Evolutionary conservation across 1,140 invertebrate genomes (phyloP), one percentile per base, ranked within the genome.

Genomic region (Harlomillsia oculata): DNA sequence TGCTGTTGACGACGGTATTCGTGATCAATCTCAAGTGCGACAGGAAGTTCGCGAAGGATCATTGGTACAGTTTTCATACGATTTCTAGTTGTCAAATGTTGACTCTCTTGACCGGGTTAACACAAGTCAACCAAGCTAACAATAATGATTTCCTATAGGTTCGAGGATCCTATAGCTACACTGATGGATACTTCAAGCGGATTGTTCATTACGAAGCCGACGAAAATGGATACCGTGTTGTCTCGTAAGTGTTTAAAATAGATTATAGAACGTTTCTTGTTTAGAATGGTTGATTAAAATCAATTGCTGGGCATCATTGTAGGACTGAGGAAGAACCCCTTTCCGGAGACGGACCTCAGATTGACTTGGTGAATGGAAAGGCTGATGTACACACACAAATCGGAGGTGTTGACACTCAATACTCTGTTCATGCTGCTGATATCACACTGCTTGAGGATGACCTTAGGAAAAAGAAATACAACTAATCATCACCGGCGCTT

Each of bases 181-280:
- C 70, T 50, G 78, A 80, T 68, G 78, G 78, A 3, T 78, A 67
- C 59, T 73, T 74, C 56, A 67, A 67, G 51, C 70, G 76, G n/a
- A 77, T 69, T 6, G 74, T 78, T 0, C 67, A 56, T 25, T 80
- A 80, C 62, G 72, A 71, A 45, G 78, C 78, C 64, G 78, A 80
- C 66, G 72, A 78, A 65, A 72, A 77, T 53, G 78, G 78, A 53
- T 80, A 78, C 68, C 67, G 77, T 62, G 73, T 80, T 20, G 60
- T 74, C 3, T 73, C 67, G 75, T 77, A 68, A 73, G 71, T 70
- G 18, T 20, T 25, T 3, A 39, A n/a, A n/a, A n/a, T n/a, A n/a
- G 8, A 46, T 46, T 29, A 9, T 29, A 46, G 5, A 21, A 20
- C 5, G 37, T 16, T 39, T 39, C 16, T 51, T 28, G 5, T 28